Percentiles rank a stretch among this genome's conserved stretches.
phyloP scores from a whole-genome alignment of 1,140 invertebrate species.

The Paralvinella palmiformis region DNA sequence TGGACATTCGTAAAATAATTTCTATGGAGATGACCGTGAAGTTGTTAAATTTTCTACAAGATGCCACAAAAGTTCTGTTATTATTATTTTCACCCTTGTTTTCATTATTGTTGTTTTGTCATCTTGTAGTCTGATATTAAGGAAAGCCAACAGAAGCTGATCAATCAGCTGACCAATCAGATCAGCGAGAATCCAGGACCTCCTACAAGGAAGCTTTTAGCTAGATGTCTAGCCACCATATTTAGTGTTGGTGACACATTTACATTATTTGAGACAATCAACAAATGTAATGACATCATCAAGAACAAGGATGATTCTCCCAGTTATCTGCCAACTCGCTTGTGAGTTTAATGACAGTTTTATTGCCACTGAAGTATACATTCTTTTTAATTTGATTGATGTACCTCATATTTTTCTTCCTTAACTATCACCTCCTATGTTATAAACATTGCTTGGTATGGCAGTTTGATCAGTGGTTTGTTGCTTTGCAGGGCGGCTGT shows the following conservation, averaged over 20 bases:
- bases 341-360: slow-evolving; percentile 66
- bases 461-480: not conserved
- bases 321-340: slow-evolving; percentile 81
- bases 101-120: no score
- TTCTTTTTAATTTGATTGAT: not conserved
- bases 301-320: slow-evolving; percentile 97
- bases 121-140: slow-evolving; percentile 85
- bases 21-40: no score
- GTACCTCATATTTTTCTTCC: not conserved
- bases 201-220: slow-evolving; percentile 85
- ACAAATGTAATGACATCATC: slow-evolving; percentile 95
- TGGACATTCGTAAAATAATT: no score
- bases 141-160: slow-evolving; percentile 89
- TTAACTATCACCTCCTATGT: not conserved
- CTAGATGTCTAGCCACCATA: slow-evolving; percentile 84
- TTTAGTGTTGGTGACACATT: slow-evolving; percentile 97
- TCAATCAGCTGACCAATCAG: slow-evolving; percentile 83
- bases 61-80: no score
- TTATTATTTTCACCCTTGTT: no score
- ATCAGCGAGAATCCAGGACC: slow-evolving; percentile 83
- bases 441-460: not conserved
- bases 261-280: slow-evolving; percentile 93
- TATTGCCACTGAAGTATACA: not conserved
- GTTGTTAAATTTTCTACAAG: no score
- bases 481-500: slow-evolving; percentile 78